Base-by-base conservation (phyloP, 2,888 invertebrate genomes). In the Himalopsyche japonica region DNA sequence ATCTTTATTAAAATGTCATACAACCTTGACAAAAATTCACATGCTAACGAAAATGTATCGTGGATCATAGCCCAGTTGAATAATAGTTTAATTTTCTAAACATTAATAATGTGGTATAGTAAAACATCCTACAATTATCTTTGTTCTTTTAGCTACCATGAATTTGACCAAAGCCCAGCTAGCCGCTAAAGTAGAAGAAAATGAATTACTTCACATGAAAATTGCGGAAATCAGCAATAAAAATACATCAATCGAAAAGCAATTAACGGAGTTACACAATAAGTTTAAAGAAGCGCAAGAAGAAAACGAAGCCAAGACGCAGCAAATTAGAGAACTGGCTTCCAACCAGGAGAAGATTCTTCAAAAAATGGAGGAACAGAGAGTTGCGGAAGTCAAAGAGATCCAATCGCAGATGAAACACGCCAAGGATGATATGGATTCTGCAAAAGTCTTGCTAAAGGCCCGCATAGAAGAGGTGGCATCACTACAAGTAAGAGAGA, bases 391-490 rank as follows among this genome's bases (percentile, higher is more conserved):
- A 92, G 88, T 93, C 88, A 89, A 93, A 89, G 89, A 94, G 87
- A 92, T 95, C 87, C 93, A 92, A 87, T 91, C 91, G 86, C 91
- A 92, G 87, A 89, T 93, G 47, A 93, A 93, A 77, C 93, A 93
- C 77, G 87, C 93, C 18, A 92, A 91, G 84, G 90, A 91, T 80
- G 91, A 93, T 87, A 89, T 90, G 83, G 88, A 88, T 48, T 88
- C 87, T 64, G 81, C 90, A 30, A 88, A 90, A 86, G 88, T 89
- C 0, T 89, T 89, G 34, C 82, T 91, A 1, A 89, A 89, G 85
- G 27, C 87, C 88, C 88, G 91, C 88, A 87, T 88, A 37, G 80
- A 88, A 87, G 64, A 86, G 84, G 81, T 86, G 27, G 79, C 81
- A 82, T 84, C 85, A 57, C 82, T 86, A 24, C 85, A 86, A 77